Conservation (phyloP, 2,888 invertebrate species). For the Nowickia ferox region DNA sequence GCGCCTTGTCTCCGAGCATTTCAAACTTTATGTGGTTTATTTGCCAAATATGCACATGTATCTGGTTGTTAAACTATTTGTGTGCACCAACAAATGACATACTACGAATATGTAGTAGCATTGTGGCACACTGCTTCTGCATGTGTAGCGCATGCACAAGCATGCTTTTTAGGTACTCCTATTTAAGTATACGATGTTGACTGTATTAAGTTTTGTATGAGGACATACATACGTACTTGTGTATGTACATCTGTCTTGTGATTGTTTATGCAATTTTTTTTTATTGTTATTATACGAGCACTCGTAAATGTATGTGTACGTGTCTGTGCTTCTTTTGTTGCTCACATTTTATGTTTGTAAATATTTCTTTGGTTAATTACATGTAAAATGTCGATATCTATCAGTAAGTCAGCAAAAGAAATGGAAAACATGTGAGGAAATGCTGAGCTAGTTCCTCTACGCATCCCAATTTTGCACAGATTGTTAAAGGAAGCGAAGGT, state of each 20-base stretch:
- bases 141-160: constrained; percentile 30
- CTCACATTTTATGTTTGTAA: constrained; percentile 76
- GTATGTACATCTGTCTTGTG: constrained; percentile 6
- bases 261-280: constrained; percentile 23
- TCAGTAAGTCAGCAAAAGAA: constrained; percentile 48
- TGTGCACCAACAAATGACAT: constrained; percentile 57
- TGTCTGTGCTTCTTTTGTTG: constrained; percentile 15
- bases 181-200: neutral
- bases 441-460: neutral
- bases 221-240: neutral
- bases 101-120: constrained; percentile 36
- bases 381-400: constrained; percentile 73
- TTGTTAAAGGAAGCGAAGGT: neutral
- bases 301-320: neutral
- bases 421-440: neutral
- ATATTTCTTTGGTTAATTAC: constrained; percentile 81
- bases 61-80: constrained; percentile 61
- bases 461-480: neutral
- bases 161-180: constrained; percentile 15
- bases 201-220: constrained; percentile 8
- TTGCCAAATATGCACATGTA: constrained; percentile 61
- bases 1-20: constrained; percentile 69
- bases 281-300: no score
- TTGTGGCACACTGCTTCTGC: constrained; percentile 41
- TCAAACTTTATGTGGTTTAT: constrained; percentile 67